Conservation (phyloP, 2,797 vertebrate species). For the Phalanger gymnotis region DNA sequence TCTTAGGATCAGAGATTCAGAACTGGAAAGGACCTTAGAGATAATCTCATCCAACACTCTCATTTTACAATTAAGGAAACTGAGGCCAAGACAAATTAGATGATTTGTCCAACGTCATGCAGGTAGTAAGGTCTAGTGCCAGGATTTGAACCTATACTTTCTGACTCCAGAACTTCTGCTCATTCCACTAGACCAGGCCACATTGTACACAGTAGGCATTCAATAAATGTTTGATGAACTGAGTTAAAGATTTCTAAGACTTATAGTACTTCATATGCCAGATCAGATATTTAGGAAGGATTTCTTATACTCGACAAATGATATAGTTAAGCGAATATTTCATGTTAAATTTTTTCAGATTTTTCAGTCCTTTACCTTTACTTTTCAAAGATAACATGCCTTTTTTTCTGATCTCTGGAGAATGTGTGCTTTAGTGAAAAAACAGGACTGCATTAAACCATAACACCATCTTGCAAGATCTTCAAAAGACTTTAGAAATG, state of each 20-base stretch:
- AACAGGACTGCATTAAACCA: fast-evolving
- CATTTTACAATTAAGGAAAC: neutral
- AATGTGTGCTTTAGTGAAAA: neutral
- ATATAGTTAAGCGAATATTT: neutral
- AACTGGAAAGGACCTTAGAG: neutral
- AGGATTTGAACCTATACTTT: neutral
- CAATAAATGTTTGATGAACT: neutral
- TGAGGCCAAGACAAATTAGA: neutral
- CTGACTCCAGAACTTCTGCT: neutral
- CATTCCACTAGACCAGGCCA: neutral
- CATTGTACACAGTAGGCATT: neutral
- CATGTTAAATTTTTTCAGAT: fast-evolving
- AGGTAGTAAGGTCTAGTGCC: neutral
- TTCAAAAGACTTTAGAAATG: neutral
- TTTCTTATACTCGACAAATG: neutral
- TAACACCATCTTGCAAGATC: neutral
- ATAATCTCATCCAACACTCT: neutral
- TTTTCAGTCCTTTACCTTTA: neutral
- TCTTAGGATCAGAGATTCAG: neutral
- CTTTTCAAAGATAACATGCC: neutral
- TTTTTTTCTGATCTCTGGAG: neutral
- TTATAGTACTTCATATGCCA: neutral
- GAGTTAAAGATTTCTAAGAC: neutral
- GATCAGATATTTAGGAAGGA: neutral
- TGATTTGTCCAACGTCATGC: neutral